phyloP scores from a whole-genome alignment of 2,797 vertebrate species.

The Hirundo rustica region DNA sequence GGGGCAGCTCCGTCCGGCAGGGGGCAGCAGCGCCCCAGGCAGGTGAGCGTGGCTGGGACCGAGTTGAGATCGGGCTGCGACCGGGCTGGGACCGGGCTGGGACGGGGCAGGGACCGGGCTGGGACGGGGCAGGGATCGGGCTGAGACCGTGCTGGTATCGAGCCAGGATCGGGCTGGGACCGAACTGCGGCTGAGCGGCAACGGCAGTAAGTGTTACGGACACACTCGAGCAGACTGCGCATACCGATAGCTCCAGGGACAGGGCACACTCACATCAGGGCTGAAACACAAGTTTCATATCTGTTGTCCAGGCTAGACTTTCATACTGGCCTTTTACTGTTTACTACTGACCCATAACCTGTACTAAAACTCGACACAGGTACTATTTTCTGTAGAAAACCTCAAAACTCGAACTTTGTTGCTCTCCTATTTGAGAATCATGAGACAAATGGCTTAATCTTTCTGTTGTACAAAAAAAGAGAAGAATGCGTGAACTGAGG shows the following conservation, averaged over 20 bases:
- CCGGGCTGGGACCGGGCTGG: fast-evolving
- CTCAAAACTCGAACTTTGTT: background rate
- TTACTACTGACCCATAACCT: background rate
- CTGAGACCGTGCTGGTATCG: fast-evolving
- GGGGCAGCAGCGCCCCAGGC: background rate
- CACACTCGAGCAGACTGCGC: background rate
- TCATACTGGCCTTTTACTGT: background rate
- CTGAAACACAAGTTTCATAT: background rate
- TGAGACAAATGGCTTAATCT: background rate
- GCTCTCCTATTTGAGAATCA: background rate
- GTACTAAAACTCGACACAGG: background rate
- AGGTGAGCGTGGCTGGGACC: background rate
- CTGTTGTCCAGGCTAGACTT: background rate
- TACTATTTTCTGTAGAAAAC: background rate
- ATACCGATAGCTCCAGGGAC: background rate
- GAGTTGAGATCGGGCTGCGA: background rate
- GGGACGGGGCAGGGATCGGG: fast-evolving
- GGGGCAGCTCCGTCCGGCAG: background rate
- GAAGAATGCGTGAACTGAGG: background rate
- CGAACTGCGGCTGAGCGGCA: no score
- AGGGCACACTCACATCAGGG: background rate
- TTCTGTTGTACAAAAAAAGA: background rate
- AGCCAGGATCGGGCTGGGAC: fast-evolving
- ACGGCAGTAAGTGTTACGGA: background rate
- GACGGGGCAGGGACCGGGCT: no score